Base-by-base conservation (phyloP, 2,113 vertebrate species). In the Camelus bactrianus region DNA sequence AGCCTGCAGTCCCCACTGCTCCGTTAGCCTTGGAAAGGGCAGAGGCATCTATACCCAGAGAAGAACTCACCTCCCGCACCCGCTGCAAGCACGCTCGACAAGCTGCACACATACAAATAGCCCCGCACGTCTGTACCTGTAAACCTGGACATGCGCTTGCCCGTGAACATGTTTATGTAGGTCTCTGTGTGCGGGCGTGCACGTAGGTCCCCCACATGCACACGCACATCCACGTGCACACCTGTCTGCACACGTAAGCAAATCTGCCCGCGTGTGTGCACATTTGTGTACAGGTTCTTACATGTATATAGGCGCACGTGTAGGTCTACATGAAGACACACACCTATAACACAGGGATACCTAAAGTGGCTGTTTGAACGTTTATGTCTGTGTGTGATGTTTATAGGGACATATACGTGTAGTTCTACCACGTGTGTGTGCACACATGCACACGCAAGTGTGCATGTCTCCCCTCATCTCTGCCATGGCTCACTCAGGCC, bases 381-480 rank as follows among this genome's bases (percentile, higher is more conserved):
- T 30, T 1, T 32, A 0, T 24, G 0, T 42, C 3, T 30, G 19
- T 1, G 2, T 54, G 11, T 76, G 50, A 38, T 17, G 24, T 82
- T 62, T 42, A 28, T 26, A 58, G 24, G 12, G 10, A 1, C 10
- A 32, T 6, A 4, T 10, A 30, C 3, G 30, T 35, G 5, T 24
- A 2, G 35, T 15, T 72, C 58, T 67, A 3, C 8, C 28, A 1
- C 8, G 1, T 24, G 6, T 35, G 38, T 42, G 38, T 42, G 38
- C 38, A 42, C n/a, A 9, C 11, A 7, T 1, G 5, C 50, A 24
- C 52, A 11, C 26, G 8, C 0, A 0, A 3, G 1, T 0, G 2
- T 32, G 15, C 8, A 3, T 0, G 0, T 3, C n/a, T 20, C 17
- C 13, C 54, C 91, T 54, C 2, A n/a, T 56, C 2, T 38, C 56